phyloP scores from a whole-genome alignment of 92 coral and sea anemone genomes.

The Zoanthus solanderi region DNA sequence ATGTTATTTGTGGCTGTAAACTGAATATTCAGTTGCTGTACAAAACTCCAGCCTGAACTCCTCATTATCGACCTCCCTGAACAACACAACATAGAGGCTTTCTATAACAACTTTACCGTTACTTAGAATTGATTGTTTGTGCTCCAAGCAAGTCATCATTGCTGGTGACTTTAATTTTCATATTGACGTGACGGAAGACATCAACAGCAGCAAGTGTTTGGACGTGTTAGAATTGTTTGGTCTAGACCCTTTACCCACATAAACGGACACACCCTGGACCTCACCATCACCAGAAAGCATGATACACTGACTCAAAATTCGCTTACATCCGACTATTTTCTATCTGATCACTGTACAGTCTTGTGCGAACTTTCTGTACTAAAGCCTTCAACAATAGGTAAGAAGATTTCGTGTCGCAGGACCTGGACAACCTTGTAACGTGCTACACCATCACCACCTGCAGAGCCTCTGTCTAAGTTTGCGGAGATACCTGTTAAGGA shows the following conservation, averaged over 20 bases:
- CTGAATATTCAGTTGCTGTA: no score
- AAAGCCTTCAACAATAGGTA: neutral
- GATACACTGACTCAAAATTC: neutral
- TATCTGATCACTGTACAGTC: neutral
- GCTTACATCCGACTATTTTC: neutral
- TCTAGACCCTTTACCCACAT: neutral
- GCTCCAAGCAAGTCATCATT: no score
- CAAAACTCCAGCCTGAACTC: no score
- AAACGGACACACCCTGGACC: neutral
- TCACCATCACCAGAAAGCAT: neutral
- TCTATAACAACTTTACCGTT: no score
- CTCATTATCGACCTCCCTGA: no score
- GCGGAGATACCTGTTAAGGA: no score
- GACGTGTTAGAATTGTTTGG: neutral
- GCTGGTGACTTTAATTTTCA: no score
- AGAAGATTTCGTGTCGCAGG: neutral
- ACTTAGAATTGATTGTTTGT: no score
- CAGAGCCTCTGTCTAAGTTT: no score
- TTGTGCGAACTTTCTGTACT: neutral
- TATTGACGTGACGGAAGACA: neutral
- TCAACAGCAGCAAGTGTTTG: neutral
- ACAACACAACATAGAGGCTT: no score
- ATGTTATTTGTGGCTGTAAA: no score
- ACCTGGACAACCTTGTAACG: slow-evolving; percentile 14
- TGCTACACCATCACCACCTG: neutral